phyloP scores from a whole-genome alignment of 2,888 invertebrate genomes.

The Villa cingulata region DNA sequence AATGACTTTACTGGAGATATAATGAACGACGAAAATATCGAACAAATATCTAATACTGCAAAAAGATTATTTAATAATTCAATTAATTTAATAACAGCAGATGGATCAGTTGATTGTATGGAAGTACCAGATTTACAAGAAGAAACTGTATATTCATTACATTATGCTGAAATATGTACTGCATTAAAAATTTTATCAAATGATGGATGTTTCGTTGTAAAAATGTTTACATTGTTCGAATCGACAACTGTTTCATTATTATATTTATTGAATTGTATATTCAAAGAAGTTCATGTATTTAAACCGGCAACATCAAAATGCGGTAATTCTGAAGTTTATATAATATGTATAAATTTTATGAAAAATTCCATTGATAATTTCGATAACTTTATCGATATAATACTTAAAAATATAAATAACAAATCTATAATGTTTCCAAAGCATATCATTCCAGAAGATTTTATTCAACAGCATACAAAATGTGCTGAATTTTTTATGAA shows the following conservation, averaged over 20 bases:
- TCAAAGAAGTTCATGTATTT: slow-evolving; percentile 57
- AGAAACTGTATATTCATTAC: slow-evolving; percentile 56
- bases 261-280: slow-evolving; percentile 63
- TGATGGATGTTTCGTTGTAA: slow-evolving; percentile 68
- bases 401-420: slow-evolving; percentile 26
- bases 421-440: slow-evolving; percentile 44
- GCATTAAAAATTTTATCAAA: slow-evolving; percentile 55
- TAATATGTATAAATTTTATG: slow-evolving; percentile 48
- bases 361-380: slow-evolving; percentile 13
- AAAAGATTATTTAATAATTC: slow-evolving; percentile 36
- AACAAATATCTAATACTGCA: slow-evolving; percentile 36
- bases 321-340: slow-evolving; percentile 89
- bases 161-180: slow-evolving; percentile 70
- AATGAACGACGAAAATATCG: slow-evolving; percentile 53
- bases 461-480: slow-evolving; percentile 48
- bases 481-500: slow-evolving; percentile 53
- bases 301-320: slow-evolving; percentile 89
- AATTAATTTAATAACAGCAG: slow-evolving; percentile 69
- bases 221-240: slow-evolving; percentile 85
- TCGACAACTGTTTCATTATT: slow-evolving; percentile 63
- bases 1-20: slow-evolving; percentile 75
- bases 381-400: slow-evolving; percentile 6
- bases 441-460: slow-evolving; percentile 45
- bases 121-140: slow-evolving; percentile 80
- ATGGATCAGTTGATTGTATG: slow-evolving; percentile 86